Base-by-base conservation (phyloP, 2,113 vertebrate species). In the Micronisus gabar region DNA sequence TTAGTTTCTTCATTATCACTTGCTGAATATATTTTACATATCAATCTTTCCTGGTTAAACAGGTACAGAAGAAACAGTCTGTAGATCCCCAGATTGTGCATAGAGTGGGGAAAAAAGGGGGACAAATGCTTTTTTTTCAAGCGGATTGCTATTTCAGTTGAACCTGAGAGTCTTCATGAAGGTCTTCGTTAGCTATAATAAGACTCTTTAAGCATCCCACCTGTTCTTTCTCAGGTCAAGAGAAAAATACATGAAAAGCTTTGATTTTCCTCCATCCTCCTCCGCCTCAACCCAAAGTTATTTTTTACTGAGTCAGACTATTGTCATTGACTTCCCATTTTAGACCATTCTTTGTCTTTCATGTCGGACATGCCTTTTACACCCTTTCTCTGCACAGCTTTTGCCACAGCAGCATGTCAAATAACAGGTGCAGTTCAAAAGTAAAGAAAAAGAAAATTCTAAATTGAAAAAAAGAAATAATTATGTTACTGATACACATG, bases 301-400 rank as follows among this genome's bases (percentile, higher is more conserved):
- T 73, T 94, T 97, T 97, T 96, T 56, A 95, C 38, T 72, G 73
- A 91, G 52, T 89, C 68, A 63, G 68, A 45, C 55, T 93, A 50
- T 61, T 96, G 81, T 94, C 50, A 71, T 36, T 84, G 63, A 56
- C 76, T 95, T 96, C 67, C 47, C 11, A 65, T 72, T 96, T 85
- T 85, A 90, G 91, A 81, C 71, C 32, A 26, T 63, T 79, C 15
- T 96, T 95, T 91, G 81, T 96, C 95, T 96, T 93, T 98, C 67
- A 95, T 88, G 85, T 96, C 88, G 58, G 84, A 29, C 67, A 79
- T 73, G 75, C 70, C 47, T 96, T 95, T 94, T 94, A 90, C 81
- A 93, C 65, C n/a, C 87, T 91, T 93, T 92, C 70, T 93, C 75
- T 91, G 70, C 41, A 36, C 58, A 89, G 32, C 10, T 74, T 95